Evolutionary conservation across 2,113 vertebrate species (phyloP).

Genomic region (cat (Felis catus)): DNA sequence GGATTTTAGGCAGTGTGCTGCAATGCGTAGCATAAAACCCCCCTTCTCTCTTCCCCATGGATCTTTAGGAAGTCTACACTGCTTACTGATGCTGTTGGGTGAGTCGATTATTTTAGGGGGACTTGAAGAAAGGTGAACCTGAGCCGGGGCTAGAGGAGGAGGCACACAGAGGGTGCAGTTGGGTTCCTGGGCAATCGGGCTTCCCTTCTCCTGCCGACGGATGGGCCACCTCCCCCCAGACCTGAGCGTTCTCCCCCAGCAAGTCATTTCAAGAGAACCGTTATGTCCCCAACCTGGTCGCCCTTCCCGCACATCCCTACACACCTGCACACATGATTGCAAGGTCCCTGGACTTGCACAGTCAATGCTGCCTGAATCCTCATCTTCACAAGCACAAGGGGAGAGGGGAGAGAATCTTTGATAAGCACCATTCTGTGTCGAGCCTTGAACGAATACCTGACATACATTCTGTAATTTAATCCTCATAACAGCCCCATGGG

Average conservation of each 20-base stretch:
- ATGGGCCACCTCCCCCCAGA: not conserved
- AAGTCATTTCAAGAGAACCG: not conserved
- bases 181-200: not conserved
- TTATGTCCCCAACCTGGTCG: not conserved
- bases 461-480: not conserved
- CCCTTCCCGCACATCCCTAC: too few species aligned
- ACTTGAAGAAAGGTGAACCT: not conserved
- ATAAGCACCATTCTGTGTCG: not conserved
- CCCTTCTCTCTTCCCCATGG: not conserved
- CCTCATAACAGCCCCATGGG: not conserved
- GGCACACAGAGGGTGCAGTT: not conserved
- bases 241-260: not conserved
- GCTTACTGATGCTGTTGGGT: not conserved
- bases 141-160: not conserved
- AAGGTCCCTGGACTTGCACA: not conserved
- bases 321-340: not conserved
- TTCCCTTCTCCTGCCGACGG: fast-evolving
- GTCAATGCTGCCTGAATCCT: too few species aligned
- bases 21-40: not conserved
- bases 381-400: not conserved
- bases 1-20: not conserved
- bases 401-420: not conserved
- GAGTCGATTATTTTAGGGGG: not conserved
- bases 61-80: not conserved
- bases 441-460: not conserved